These are phyloP conservation scores for Gambelia wislizenii DNA, from an alignment of 2,797 vertebrate species.

Conservation along the genomic window DNA sequence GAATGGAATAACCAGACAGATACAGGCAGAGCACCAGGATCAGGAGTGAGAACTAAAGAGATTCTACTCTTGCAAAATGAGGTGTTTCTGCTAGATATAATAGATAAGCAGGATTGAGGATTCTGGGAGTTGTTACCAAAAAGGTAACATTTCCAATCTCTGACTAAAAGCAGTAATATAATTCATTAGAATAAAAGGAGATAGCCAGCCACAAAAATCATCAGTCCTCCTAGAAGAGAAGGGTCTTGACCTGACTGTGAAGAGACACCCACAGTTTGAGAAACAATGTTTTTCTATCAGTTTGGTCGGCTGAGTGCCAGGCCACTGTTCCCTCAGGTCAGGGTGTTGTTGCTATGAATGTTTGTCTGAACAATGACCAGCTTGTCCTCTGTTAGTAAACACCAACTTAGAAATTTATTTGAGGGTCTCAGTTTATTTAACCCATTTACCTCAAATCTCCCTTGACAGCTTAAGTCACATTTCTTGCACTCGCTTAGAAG, in stretches of 20 bases:
- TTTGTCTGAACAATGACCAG: neutral
- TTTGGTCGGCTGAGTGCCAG: neutral
- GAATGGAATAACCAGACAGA: neutral
- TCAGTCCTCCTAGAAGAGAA: neutral
- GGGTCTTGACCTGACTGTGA: neutral
- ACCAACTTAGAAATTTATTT: constrained; percentile 44
- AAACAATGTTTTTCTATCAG: neutral
- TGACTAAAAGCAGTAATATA: neutral
- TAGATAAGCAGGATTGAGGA: neutral
- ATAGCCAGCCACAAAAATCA: neutral
- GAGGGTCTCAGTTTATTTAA: constrained; percentile 33
- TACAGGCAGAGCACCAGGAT: no score
- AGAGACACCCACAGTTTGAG: neutral
- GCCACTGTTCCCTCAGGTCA: neutral
- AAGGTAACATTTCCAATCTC: neutral
- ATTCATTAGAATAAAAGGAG: neutral
- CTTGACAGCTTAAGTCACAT: constrained; percentile 34
- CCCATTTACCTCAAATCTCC: neutral
- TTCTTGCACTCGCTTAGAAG: constrained; percentile 43
- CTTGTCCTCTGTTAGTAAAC: neutral
- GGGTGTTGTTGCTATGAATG: neutral
- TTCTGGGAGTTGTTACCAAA: neutral
- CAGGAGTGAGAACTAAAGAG: no score
- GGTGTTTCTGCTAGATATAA: no score
- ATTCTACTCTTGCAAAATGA: no score